These are phyloP conservation scores for Catharus bicknelli DNA, from an alignment of 2,113 vertebrate genomes.

Conservation along the genomic window DNA sequence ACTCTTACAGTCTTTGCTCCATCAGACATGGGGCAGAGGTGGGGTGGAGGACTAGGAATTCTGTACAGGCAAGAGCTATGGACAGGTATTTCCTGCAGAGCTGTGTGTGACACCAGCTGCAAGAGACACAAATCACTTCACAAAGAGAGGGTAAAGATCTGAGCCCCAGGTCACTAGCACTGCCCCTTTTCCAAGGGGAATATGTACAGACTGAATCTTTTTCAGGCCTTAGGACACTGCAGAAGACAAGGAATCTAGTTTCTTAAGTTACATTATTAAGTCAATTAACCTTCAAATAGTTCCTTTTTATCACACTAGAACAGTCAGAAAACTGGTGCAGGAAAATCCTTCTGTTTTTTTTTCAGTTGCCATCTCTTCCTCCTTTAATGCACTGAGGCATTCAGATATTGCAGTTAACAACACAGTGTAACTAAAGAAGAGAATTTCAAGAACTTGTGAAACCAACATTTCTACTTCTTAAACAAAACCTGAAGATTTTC, in stretches of 20 bases:
- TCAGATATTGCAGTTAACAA: neutral
- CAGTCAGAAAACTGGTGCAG: neutral
- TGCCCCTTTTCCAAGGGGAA: neutral
- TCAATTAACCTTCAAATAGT: neutral
- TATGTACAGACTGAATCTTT: fast-evolving
- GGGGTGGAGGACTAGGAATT: fast-evolving
- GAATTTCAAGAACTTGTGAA: neutral
- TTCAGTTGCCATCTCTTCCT: neutral
- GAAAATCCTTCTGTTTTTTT: neutral
- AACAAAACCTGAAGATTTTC: neutral
- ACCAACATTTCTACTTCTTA: neutral
- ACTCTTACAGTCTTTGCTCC: neutral
- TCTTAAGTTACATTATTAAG: neutral
- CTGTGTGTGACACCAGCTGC: neutral
- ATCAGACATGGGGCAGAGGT: neutral
- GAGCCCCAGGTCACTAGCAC: neutral
- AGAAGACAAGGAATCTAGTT: neutral
- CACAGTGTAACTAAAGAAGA: neutral
- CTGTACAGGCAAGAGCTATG: neutral
- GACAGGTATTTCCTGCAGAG: fast-evolving
- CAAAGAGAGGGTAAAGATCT: neutral
- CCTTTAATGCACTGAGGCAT: neutral
- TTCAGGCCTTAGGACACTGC: neutral
- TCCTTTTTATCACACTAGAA: neutral
- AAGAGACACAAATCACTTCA: too few species aligned